Evolutionary conservation across 1,140 invertebrate genomes (phyloP), one percentile per base, ranked within the genome.

Genomic region (Lepidostoma basale): DNA sequence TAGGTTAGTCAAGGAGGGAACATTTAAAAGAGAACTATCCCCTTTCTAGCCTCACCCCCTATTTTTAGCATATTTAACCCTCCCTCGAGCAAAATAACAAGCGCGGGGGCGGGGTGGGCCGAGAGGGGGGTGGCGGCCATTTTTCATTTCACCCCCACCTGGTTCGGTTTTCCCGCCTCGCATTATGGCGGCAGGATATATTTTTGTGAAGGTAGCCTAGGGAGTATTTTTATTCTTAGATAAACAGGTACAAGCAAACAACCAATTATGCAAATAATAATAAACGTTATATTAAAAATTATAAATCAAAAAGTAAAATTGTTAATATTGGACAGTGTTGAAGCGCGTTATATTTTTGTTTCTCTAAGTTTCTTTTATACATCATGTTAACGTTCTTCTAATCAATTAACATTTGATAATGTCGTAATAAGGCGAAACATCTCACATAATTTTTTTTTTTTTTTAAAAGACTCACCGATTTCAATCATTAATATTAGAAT

Each of bases 41-140:
- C 33, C 12, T 44, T 52, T 33, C 30, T 14, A 36, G n/a, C 56
- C 47, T 42, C 69, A 62, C n/a, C 62, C 54, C 42, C 36, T 36
- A 63, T 71, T 71, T 71, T 71, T 64, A 70, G 65, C 70, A 72
- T 68, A 68, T 72, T 68, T 71, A 71, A 65, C 60, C 49, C 54
- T 67, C 64, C 56, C 65, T 65, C 52, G 16, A 60, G 58, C 69
- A 70, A 68, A 71, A 63, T 63, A 63, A 63, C 60, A 63, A 63
- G 44, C 40, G 23, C 26, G 12, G 60, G 33, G n/a, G 23, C 16
- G 60, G 44, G 47, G 30, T 42, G 63, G 36, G 47, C 25, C 49
- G 42, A 9, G 62, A n/a, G 42, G 70, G 67, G 59, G 60, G 54
- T 59, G 62, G 67, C 70, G 67, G 70, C 70, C 70, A 72, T 72